Percentiles rank a stretch among this genome's conserved stretches.
Evolutionary conservation across 2,113 vertebrate species (phyloP).

Genomic region (Xerus inauris): DNA sequence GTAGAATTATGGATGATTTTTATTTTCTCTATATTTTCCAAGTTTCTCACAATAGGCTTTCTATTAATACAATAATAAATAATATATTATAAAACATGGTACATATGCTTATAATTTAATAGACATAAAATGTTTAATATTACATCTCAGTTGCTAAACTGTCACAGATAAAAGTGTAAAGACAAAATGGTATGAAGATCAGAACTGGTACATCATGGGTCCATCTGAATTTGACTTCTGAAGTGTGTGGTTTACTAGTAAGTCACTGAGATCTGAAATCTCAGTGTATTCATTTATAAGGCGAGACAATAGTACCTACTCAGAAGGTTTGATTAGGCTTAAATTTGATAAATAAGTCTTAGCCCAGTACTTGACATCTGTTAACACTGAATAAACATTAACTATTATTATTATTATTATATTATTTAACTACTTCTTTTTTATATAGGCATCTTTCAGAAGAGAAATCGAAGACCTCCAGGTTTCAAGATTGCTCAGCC

Average conservation of each 20-base stretch:
- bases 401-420: background rate
- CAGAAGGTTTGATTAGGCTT: background rate
- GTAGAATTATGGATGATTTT: slow-evolving; percentile 50
- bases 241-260: background rate
- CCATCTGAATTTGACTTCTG: background rate
- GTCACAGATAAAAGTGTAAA: background rate
- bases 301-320: background rate
- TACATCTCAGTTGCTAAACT: slow-evolving; percentile 9
- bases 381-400: background rate
- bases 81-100: slow-evolving; percentile 30
- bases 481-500: background rate
- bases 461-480: background rate
- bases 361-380: background rate
- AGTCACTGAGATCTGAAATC: background rate
- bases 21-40: slow-evolving; percentile 45
- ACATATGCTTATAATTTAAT: slow-evolving; percentile 18
- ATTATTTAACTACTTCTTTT: background rate
- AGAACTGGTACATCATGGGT: background rate
- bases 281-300: background rate
- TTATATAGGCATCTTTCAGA: background rate
- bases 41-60: slow-evolving; percentile 4
- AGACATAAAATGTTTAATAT: slow-evolving; percentile 55
- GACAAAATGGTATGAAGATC: slow-evolving; percentile 9
- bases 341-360: background rate
- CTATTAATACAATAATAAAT: slow-evolving; percentile 38